Percentiles rank a stretch among this genome's conserved stretches.
phyloP scores from a whole-genome alignment of 1,140 invertebrate species.

The Cyclargus thomasi region DNA sequence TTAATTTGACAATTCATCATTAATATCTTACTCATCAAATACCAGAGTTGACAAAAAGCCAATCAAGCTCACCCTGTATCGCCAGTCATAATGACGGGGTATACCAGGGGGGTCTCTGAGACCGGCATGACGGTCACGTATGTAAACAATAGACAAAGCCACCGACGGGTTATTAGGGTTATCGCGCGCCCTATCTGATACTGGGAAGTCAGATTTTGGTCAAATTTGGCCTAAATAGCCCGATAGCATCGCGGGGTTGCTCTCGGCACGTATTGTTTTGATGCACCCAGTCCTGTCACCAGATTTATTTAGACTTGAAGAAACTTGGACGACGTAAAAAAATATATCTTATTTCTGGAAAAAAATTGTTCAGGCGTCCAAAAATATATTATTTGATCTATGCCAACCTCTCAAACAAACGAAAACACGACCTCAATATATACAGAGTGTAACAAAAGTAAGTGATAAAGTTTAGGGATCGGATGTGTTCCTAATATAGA shows the following conservation, averaged over 20 bases:
- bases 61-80: constrained; percentile 40
- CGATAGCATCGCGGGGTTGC: constrained; percentile 15
- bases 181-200: constrained; percentile 40
- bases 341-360: no score
- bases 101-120: constrained; percentile 62
- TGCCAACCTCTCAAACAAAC: no score
- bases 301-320: neutral
- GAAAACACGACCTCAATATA: no score
- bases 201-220: constrained; percentile 43
- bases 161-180: constrained; percentile 57
- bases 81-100: constrained; percentile 43
- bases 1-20: constrained; percentile 3
- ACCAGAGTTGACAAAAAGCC: constrained; percentile 2
- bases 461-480: no score
- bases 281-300: no score
- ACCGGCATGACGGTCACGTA: constrained; percentile 69
- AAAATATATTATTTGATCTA: no score
- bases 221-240: constrained; percentile 40
- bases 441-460: no score
- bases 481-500: no score
- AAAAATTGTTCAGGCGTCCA: no score
- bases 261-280: neutral
- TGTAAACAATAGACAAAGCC: constrained; percentile 70
- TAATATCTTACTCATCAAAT: neutral
- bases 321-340: no score